These are phyloP conservation scores for Carcina quercana DNA, from an alignment of 2,888 invertebrate genomes.

Conservation along the genomic window DNA sequence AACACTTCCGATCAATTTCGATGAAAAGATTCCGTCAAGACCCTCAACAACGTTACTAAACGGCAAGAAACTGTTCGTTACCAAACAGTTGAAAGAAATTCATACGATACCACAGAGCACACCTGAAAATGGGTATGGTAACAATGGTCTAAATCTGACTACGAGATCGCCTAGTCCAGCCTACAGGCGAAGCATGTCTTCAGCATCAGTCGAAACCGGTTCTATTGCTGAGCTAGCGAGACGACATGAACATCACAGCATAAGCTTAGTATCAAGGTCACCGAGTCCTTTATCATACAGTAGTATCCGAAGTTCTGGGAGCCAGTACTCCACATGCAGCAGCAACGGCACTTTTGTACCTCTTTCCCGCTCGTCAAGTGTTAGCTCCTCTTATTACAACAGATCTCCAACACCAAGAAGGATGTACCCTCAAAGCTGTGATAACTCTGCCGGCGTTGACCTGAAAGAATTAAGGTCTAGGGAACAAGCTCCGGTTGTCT, in stretches of 20 bases:
- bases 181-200: conserved; percentile 52
- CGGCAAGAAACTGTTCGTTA: conserved; percentile 53
- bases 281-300: conserved; percentile 72
- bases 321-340: conserved; percentile 65
- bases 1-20: conserved; percentile 62
- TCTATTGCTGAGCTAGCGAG: conserved; percentile 65
- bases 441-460: conserved; percentile 58
- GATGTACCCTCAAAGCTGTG: conserved; percentile 78
- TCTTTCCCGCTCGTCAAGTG: conserved; percentile 56
- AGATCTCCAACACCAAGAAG: conserved; percentile 77
- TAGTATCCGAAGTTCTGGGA: conserved; percentile 52
- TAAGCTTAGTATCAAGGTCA: conserved; percentile 63
- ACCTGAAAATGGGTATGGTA: conserved; percentile 41
- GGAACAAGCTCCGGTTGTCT: conserved; percentile 86
- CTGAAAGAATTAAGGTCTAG: conserved; percentile 76
- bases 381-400: conserved; percentile 50
- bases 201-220: conserved; percentile 60
- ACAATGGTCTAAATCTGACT: conserved; percentile 34
- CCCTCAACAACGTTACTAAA: conserved; percentile 37
- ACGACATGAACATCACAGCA: conserved; percentile 48
- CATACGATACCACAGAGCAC: conserved; percentile 43
- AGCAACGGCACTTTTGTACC: conserved; percentile 60
- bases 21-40: conserved; percentile 52
- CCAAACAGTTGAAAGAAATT: conserved; percentile 61
- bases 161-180: conserved; percentile 54